These are phyloP conservation scores for Stichodactyla helianthus DNA, from an alignment of 64 coral and sea anemone species.

Conservation along the genomic window DNA sequence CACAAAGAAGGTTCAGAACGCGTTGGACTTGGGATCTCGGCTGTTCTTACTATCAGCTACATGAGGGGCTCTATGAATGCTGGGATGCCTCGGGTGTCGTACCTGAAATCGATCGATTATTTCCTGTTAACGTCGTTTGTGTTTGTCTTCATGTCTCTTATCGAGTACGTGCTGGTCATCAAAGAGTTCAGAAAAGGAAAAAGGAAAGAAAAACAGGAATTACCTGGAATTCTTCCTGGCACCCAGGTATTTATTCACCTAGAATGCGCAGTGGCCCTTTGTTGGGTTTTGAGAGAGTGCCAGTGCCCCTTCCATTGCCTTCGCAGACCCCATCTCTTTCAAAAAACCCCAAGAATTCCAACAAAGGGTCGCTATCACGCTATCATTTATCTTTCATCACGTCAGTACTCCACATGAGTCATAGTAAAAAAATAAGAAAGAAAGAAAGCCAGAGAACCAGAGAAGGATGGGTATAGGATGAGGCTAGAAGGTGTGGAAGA, in stretches of 20 bases:
- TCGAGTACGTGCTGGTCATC: constrained; percentile 61
- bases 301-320: too few relatives aligned
- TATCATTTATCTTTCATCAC: too few relatives aligned
- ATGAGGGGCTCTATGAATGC: constrained; percentile 84
- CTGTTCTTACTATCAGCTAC: constrained; percentile 77
- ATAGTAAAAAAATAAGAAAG: too few relatives aligned
- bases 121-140: constrained; percentile 75
- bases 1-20: constrained; percentile 64
- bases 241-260: background rate
- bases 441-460: too few relatives aligned
- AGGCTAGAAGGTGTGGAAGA: too few relatives aligned
- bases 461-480: too few relatives aligned
- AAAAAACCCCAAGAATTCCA: too few relatives aligned
- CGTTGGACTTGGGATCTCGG: constrained; percentile 69
- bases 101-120: constrained; percentile 82
- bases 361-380: too few relatives aligned
- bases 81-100: constrained; percentile 75
- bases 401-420: too few relatives aligned
- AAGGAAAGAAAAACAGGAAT: constrained; percentile 17
- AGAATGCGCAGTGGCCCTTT: background rate
- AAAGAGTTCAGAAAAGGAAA: constrained; percentile 52
- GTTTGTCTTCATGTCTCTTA: constrained; percentile 83
- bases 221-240: constrained; percentile 12
- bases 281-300: too few relatives aligned
- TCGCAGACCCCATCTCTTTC: too few relatives aligned